Evolutionary conservation across 2,113 vertebrate genomes (phyloP), one percentile per base, ranked within the genome.

Genomic region (Microcebus ravelobensis): DNA sequence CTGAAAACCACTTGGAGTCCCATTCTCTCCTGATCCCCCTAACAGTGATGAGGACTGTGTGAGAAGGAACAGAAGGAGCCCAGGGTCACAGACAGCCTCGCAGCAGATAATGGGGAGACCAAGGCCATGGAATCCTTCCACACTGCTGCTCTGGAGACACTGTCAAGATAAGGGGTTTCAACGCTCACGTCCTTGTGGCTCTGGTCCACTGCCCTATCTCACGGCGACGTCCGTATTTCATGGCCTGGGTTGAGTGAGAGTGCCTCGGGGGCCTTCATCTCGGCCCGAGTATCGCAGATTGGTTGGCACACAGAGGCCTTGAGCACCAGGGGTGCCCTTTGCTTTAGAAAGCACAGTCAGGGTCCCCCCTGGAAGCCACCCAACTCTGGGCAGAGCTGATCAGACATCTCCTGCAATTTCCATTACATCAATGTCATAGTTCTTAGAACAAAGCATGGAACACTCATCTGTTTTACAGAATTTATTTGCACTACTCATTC

Each of bases 401-500:
- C 82, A 39, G 91, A 90, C 86, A 96, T 94, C 91, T 93, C 52
- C 94, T 93, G 93, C 96, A 97, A 91, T 98, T 98, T 99, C 97
- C 97, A 98, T 98, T 95, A 97, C 98, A 97, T 98, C 97, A 97
- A 95, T 97, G 84, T 65, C 42, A 68, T 63, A 55, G 81, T 61
- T 96, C 50, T 96, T 98, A 95, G 97, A 96, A 96, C 94, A 97
- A 98, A 98, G 96, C 94, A 95, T 18, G 63, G 85, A 95, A 97
- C 92, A 61, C 95, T 98, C 93, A 96, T 88, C 95, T 77, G 57
- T 7, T 96, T 98, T 92, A 96, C n/a, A 97, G 97, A 98, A 98
- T 98, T 98, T 95, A 96, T 98, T 98, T 98, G 96, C 68, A 85
- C 55, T 97, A 59, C 96, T 83, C 94, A 95, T 94, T 79, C 95